These are phyloP conservation scores for Oikopleura dioica DNA, from an alignment of 23 tunicate species.

Conservation along the genomic window DNA sequence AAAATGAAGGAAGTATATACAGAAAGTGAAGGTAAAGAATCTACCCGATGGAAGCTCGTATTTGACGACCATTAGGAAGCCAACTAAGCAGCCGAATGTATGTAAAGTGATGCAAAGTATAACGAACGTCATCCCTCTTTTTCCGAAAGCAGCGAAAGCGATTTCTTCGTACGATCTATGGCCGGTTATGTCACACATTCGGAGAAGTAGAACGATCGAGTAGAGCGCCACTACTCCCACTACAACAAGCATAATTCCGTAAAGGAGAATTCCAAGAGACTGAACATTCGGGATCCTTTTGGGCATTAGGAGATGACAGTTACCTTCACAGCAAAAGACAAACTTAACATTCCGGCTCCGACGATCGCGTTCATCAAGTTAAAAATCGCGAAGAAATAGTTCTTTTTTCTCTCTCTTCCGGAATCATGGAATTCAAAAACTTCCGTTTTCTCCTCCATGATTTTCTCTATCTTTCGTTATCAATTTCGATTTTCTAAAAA, in stretches of 20 bases:
- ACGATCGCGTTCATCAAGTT: not conserved
- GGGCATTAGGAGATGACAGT: not conserved
- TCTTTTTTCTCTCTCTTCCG: too few relatives aligned
- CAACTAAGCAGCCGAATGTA: conserved; percentile 70
- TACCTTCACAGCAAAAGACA: not conserved
- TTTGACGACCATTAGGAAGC: conserved; percentile 66
- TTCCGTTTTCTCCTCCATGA: too few relatives aligned
- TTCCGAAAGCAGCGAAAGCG: conserved; percentile 59
- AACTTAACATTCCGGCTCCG: not conserved
- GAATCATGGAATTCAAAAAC: too few relatives aligned
- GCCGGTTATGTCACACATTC: conserved; percentile 87
- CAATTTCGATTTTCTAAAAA: too few relatives aligned
- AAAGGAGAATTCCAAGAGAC: not conserved
- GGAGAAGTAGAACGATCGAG: conserved; percentile 43
- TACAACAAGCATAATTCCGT: conserved; percentile 39
- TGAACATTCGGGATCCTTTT: not conserved
- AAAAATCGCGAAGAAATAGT: not conserved
- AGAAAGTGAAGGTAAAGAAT: too few relatives aligned
- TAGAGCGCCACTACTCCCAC: conserved; percentile 58
- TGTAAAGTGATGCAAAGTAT: conserved; percentile 42
- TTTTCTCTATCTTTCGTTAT: too few relatives aligned
- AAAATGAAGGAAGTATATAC: too few relatives aligned
- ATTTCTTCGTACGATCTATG: conserved; percentile 58
- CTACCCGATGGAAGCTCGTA: conserved; percentile 82
- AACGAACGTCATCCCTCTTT: conserved; percentile 37